Base-by-base conservation (phyloP, 2,888 invertebrate genomes). In the Plagodis dolabraria region DNA sequence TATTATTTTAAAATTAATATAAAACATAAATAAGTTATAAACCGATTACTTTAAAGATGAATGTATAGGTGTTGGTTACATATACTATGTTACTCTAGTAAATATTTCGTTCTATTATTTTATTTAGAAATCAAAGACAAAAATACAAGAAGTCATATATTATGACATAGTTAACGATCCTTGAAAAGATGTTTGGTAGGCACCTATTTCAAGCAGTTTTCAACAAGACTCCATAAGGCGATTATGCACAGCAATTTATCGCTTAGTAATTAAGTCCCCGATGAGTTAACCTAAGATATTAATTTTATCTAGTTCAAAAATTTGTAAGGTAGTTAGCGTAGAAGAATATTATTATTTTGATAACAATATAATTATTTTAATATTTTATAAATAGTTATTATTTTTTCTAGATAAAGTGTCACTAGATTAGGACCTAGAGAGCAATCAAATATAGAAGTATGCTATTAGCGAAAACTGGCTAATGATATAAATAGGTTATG, bases 311-410 rank as follows among this genome's bases (percentile, higher is more conserved):
- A 83, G 72, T 84, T 86, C 71, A 82, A 84, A 86, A 87, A 85
- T 83, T 88, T 86, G 83, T 88, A 82, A 87, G 81, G 80, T 84
- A 83, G 85, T 85, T 88, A 91, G 89, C 87, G 84, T 92, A 91
- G 92, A 92, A 92, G 92, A 92, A 92, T 91, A 92, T 77, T 85
- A 92, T 77, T 85, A 83, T 80, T 87, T 85, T 83, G 75, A 83
- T 86, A 87, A 88, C 83, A 87, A 86, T 88, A 83, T 86, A 84
- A 77, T 79, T 85, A 83, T 80, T 79, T 65, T 74, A 68, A 51
- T 53, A 74, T 76, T 77, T 80, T 75, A 82, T 80, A 82, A 81
- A 82, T 87, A 86, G 77, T 78, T 79, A 80, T 75, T 85, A 86
- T 83, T 80, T 82, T 67, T 63, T 76, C 71, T 74, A 85, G 81